A percentile compares a stretch with the other conserved stretches of the same genome.
These are phyloP conservation scores for Macrosoma leucophasiata DNA, from an alignment of 2,888 invertebrate species.

Conservation along the genomic window DNA sequence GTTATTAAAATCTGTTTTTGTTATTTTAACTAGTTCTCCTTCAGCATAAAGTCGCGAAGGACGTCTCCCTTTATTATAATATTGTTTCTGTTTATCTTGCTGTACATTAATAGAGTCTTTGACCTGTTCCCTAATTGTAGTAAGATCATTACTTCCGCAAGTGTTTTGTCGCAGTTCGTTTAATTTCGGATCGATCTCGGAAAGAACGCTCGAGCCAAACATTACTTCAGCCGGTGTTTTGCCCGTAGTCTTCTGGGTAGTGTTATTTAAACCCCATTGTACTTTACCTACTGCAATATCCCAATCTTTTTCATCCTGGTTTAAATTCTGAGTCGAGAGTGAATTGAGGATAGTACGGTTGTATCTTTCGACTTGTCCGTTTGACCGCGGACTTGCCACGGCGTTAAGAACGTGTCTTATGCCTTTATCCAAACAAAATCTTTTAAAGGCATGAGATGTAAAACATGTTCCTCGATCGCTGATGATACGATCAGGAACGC, in stretches of 20 bases:
- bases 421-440: conserved; percentile 21
- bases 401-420: conserved; percentile 30
- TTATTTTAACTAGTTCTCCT: too few relatives aligned
- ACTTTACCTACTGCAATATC: conserved; percentile 12
- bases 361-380: conserved; percentile 32
- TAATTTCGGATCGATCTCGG: neutral
- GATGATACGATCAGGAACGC: conserved; percentile 16
- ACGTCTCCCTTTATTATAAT: neutral
- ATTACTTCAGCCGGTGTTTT: conserved; percentile 12
- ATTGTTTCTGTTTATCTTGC: neutral
- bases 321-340: conserved; percentile 6
- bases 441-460: conserved; percentile 15
- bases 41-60: neutral
- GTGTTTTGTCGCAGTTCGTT: neutral
- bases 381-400: conserved; percentile 21
- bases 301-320: conserved; percentile 8
- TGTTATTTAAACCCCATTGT: conserved; percentile 19
- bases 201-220: conserved; percentile 5
- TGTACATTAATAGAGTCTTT: neutral
- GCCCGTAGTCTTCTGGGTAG: conserved; percentile 11
- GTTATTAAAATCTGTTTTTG: too few relatives aligned
- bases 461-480: conserved; percentile 20
- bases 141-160: neutral
- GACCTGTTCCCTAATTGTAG: neutral
- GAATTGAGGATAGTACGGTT: conserved; percentile 13